These are phyloP conservation scores for Coluber constrictor DNA, from an alignment of 2,797 vertebrate species.

Conservation along the genomic window DNA sequence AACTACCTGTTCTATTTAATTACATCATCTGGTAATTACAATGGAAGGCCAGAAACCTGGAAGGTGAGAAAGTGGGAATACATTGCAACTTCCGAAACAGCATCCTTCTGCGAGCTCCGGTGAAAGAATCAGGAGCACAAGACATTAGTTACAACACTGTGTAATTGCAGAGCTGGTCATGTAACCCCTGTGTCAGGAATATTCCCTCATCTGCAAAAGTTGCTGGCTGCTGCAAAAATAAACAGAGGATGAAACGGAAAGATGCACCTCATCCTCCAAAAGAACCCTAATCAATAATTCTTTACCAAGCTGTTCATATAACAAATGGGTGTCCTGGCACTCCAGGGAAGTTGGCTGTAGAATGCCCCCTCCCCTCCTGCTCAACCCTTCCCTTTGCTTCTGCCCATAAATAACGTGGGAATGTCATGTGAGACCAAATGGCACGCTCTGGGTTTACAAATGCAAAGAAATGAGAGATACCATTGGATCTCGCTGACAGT, in stretches of 20 bases:
- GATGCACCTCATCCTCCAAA: conserved; percentile 18
- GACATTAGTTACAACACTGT: background rate
- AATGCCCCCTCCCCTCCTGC: background rate
- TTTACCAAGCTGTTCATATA: conserved; percentile 37
- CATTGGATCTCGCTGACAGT: conserved; percentile 69
- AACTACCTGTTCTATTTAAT: background rate
- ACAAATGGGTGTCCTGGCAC: conserved; percentile 38
- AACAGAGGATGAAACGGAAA: background rate
- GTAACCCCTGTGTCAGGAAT: background rate
- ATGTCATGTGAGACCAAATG: conserved; percentile 46
- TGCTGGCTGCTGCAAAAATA: background rate
- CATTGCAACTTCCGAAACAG: background rate
- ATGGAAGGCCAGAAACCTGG: background rate
- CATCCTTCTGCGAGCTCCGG: background rate
- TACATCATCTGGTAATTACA: background rate
- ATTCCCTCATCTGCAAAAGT: background rate
- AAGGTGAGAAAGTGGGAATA: background rate
- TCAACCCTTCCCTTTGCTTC: background rate
- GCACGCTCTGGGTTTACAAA: conserved; percentile 52
- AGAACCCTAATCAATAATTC: conserved; percentile 25
- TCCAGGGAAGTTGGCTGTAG: conserved; percentile 34
- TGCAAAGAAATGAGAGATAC: conserved; percentile 53
- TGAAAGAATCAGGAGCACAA: background rate
- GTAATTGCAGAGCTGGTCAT: background rate
- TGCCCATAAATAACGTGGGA: conserved; percentile 14